Conservation (phyloP, 2,888 invertebrate species). For the Caenorhabditis wallacei region DNA sequence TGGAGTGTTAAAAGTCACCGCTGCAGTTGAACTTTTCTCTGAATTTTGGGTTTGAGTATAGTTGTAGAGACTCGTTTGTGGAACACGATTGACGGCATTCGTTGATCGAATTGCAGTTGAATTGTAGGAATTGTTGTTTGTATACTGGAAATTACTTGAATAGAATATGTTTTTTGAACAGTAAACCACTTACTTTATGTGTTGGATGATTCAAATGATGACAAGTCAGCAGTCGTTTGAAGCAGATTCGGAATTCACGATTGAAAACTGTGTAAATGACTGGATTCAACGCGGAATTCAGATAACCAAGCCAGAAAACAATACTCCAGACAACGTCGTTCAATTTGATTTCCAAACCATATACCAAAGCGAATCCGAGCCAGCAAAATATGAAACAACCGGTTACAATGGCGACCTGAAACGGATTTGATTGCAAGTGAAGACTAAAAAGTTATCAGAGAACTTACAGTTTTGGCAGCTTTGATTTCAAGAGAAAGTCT, state of each 20-base stretch:
- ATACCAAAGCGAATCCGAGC: slow-evolving; percentile 91
- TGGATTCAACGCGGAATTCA: slow-evolving; percentile 96
- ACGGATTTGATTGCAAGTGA: not conserved
- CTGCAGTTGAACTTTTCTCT: slow-evolving; percentile 48
- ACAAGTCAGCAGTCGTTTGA: slow-evolving; percentile 82
- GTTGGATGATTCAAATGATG: slow-evolving; percentile 79
- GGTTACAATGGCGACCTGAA: slow-evolving; percentile 89
- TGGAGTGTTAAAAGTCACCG: slow-evolving; percentile 58
- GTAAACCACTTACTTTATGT: slow-evolving; percentile 49
- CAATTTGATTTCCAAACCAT: slow-evolving; percentile 78
- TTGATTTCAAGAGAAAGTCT: slow-evolving; percentile 82
- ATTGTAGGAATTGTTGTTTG: slow-evolving; percentile 78
- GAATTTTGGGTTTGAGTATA: slow-evolving; percentile 55
- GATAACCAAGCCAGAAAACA: slow-evolving; percentile 97
- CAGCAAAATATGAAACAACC: slow-evolving; percentile 97
- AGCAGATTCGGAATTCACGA: slow-evolving; percentile 82
- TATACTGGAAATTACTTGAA: slow-evolving; percentile 73
- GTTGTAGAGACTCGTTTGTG: slow-evolving; percentile 64
- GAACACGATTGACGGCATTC: slow-evolving; percentile 59
- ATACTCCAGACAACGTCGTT: slow-evolving; percentile 86
- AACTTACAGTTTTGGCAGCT: slow-evolving; percentile 75
- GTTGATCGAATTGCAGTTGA: slow-evolving; percentile 69
- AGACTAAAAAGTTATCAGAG: slow-evolving; percentile 28
- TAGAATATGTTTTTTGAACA: not conserved
- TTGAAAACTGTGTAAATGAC: slow-evolving; percentile 84